phyloP scores from a whole-genome alignment of 2,113 vertebrate species.

The Bucco capensis region DNA sequence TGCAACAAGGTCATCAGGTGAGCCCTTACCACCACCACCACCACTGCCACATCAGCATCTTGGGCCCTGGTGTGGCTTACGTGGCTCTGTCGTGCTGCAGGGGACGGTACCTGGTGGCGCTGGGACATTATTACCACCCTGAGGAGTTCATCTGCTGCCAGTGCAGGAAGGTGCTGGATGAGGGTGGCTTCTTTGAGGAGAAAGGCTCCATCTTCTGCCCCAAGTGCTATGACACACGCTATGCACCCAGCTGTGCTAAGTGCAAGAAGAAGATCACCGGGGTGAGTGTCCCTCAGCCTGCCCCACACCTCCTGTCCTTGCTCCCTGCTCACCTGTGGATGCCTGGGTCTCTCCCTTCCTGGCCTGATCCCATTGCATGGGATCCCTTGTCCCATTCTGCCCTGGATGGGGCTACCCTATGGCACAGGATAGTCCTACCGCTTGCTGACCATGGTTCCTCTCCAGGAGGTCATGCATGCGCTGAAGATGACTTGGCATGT shows the following conservation, averaged over 20 bases:
- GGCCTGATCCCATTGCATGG: neutral
- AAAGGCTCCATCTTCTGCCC: conserved; percentile 92
- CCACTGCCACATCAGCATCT: accelerated
- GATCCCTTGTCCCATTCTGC: neutral
- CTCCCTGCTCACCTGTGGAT: accelerated
- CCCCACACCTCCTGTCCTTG: neutral
- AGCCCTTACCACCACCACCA: neutral
- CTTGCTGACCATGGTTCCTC: neutral
- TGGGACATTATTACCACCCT: conserved; percentile 95
- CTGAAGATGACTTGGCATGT: conserved; percentile 99
- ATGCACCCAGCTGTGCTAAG: conserved; percentile 91
- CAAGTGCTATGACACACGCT: conserved; percentile 90
- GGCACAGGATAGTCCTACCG: neutral
- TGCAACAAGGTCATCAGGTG: conserved; percentile 98
- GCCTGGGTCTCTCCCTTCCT: neutral
- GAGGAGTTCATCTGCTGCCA: conserved; percentile 96
- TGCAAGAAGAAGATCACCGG: conserved; percentile 97
- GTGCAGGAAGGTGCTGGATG: conserved; percentile 89
- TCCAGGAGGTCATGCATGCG: conserved; percentile 96
- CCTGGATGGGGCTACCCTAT: neutral
- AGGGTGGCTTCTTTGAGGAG: conserved; percentile 97
- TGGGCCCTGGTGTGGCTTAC: accelerated
- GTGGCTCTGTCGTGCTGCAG: conserved; percentile 50
- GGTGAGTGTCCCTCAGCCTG: conserved; percentile 71
- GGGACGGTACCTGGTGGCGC: conserved; percentile 92